Percentiles rank a stretch among this genome's conserved stretches.
phyloP scores from a whole-genome alignment of 2,113 vertebrate species.

The Pseudorasbora parva region DNA sequence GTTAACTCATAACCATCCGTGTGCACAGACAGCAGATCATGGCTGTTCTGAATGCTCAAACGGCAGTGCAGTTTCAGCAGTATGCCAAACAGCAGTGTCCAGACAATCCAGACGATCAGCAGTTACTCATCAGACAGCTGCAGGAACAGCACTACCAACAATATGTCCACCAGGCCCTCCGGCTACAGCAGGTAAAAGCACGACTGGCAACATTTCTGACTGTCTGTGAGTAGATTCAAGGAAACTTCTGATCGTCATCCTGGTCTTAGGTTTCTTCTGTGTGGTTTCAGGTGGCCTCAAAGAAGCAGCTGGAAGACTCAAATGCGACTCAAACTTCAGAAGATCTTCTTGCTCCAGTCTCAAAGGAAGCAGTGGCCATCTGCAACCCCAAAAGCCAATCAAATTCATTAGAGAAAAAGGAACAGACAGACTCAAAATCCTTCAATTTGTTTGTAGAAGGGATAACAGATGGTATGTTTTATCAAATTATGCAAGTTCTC shows the following conservation, averaged over 20 bases:
- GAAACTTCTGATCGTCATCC: not conserved
- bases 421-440: not conserved
- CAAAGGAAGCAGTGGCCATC: constrained; percentile 68
- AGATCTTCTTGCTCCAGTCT: constrained; percentile 62
- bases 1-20: not conserved
- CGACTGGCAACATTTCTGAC: constrained; percentile 83
- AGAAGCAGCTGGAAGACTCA: constrained; percentile 87
- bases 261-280: not conserved
- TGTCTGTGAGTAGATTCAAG: constrained; percentile 3
- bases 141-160: constrained; percentile 98
- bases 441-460: constrained; percentile 39
- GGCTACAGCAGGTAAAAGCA: constrained; percentile 85
- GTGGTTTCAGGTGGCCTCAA: constrained; percentile 82
- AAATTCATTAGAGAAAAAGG: not conserved
- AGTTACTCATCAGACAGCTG: constrained; percentile 92
- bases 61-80: constrained; percentile 94
- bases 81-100: constrained; percentile 94
- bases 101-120: constrained; percentile 92
- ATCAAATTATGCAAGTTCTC: not conserved
- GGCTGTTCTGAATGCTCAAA: constrained; percentile 95
- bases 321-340: constrained; percentile 67
- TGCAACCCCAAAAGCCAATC: constrained; percentile 61
- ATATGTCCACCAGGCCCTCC: constrained; percentile 95
- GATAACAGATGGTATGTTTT: constrained; percentile 37
- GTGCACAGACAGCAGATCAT: constrained; percentile 90